phyloP scores from a whole-genome alignment of 2,797 vertebrate genomes.

The Enteromius treurensis region DNA sequence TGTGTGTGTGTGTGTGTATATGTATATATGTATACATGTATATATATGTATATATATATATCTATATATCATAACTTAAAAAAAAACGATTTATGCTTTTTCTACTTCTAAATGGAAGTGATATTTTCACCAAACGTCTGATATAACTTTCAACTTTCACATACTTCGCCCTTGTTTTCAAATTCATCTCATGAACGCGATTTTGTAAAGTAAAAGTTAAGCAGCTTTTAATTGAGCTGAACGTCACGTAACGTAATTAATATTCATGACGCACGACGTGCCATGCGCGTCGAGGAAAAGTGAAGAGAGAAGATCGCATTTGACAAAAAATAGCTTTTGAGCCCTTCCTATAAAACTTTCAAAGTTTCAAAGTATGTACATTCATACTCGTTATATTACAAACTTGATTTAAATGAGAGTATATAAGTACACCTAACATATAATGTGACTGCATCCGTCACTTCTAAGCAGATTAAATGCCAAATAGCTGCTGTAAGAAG shows the following conservation, averaged over 20 bases:
- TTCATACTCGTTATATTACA: background rate
- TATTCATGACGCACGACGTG: background rate
- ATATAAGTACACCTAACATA: background rate
- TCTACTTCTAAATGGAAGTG: background rate
- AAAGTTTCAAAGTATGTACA: background rate
- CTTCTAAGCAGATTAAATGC: background rate
- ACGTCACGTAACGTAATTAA: background rate
- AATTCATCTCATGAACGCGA: background rate
- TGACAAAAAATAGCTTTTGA: background rate
- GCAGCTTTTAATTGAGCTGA: background rate
- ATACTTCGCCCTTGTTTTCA: background rate
- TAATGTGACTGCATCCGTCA: background rate
- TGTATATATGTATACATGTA: too few species aligned
- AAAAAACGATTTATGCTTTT: background rate
- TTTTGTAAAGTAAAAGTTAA: background rate
- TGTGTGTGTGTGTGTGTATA: too few species aligned
- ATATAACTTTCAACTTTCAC: background rate
- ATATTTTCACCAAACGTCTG: background rate
- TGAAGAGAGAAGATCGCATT: background rate
- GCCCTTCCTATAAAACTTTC: background rate
- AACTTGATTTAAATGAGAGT: background rate
- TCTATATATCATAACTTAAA: background rate
- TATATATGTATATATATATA: too few species aligned
- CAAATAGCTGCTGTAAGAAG: background rate
- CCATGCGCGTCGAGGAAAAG: background rate